Evolutionary conservation across 2,797 vertebrate genomes (phyloP).

Genomic region (Sphaeramia orbicularis): DNA sequence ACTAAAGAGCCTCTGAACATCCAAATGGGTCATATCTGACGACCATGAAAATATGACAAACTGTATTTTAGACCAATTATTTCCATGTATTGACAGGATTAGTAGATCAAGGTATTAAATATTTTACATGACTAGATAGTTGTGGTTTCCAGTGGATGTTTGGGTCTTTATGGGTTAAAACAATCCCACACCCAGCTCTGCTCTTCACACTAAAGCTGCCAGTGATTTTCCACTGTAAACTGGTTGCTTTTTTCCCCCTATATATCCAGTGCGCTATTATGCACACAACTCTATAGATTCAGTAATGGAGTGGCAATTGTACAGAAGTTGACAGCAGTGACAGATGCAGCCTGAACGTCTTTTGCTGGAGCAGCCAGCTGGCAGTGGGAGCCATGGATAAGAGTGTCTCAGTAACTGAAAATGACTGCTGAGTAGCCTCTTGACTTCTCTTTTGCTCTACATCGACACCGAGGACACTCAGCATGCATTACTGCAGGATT

Average conservation of each 20-base stretch:
- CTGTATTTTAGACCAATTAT: no score
- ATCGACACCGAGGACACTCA: slow-evolving; percentile 21
- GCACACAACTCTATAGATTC: slow-evolving; percentile 34
- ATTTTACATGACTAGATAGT: no score
- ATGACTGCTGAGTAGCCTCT: slow-evolving; percentile 36
- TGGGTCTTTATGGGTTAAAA: neutral
- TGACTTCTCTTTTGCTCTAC: slow-evolving; percentile 42
- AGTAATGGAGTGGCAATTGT: slow-evolving; percentile 33
- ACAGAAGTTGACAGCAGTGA: slow-evolving; percentile 31
- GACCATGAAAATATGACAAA: no score
- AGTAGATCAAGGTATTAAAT: no score
- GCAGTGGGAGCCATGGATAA: slow-evolving; percentile 5
- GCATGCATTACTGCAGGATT: slow-evolving; percentile 29
- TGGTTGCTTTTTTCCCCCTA: slow-evolving; percentile 4
- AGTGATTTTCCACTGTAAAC: slow-evolving; percentile 6
- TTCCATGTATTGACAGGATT: no score
- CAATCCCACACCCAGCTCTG: slow-evolving; percentile 10
- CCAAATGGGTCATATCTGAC: no score
- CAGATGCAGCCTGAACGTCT: slow-evolving; percentile 37
- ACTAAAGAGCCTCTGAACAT: no score
- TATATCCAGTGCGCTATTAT: slow-evolving; percentile 20
- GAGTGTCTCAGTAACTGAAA: slow-evolving; percentile 39
- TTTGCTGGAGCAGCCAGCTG: slow-evolving; percentile 40
- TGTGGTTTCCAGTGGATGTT: no score
- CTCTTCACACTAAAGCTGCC: slow-evolving; percentile 10